phyloP scores from a whole-genome alignment of 2,888 invertebrate genomes.

The Elegia similella region DNA sequence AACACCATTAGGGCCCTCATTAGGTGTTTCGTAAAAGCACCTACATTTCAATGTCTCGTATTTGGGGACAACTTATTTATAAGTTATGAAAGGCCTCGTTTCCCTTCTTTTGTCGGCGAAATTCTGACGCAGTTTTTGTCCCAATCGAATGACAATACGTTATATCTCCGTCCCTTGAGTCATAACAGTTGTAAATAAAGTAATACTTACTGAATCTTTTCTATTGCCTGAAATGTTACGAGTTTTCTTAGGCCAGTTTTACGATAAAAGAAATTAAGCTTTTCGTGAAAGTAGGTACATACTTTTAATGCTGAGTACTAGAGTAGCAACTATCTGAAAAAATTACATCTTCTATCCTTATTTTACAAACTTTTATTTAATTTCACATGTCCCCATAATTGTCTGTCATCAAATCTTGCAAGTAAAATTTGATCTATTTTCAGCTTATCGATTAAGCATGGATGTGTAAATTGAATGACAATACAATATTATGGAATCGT shows the following conservation, averaged over 20 bases:
- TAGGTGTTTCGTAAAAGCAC: conserved; percentile 14
- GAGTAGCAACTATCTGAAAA: too few species aligned
- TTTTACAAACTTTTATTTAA: too few species aligned
- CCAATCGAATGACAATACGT: conserved; percentile 11
- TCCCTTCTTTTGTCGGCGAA: conserved; percentile 11
- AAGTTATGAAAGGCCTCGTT: conserved; percentile 17
- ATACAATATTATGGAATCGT: too few species aligned
- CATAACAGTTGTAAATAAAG: conserved; percentile 14
- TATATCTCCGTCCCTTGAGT: conserved; percentile 8
- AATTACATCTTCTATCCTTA: too few species aligned
- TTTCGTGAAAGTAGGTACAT: neutral
- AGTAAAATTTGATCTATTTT: too few species aligned
- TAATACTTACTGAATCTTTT: neutral
- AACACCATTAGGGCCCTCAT: conserved; percentile 18
- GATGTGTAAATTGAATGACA: too few species aligned
- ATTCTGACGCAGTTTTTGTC: conserved; percentile 6
- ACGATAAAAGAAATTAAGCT: too few species aligned
- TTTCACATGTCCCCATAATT: too few species aligned
- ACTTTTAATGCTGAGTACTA: too few species aligned
- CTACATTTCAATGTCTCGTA: conserved; percentile 16
- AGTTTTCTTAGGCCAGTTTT: neutral
- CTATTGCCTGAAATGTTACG: conserved; percentile 4
- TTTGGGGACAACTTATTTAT: conserved; percentile 15
- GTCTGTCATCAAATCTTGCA: too few species aligned
- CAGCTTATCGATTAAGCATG: too few species aligned